These are phyloP conservation scores for Gymnocypris eckloni DNA, from an alignment of 2,797 vertebrate genomes.

Conservation along the genomic window DNA sequence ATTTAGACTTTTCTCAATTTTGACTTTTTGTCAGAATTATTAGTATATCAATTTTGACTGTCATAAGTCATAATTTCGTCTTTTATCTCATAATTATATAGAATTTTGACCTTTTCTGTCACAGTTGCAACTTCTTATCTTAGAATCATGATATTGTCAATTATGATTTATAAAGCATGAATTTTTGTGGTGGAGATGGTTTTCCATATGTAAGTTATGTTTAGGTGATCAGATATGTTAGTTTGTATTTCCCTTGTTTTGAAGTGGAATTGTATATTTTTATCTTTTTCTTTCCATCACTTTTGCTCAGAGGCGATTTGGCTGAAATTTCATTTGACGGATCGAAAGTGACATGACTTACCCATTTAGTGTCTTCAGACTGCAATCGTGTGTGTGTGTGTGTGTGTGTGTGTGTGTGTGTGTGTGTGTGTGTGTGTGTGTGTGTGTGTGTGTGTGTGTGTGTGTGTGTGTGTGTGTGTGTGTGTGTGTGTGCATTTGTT, in stretches of 20 bases:
- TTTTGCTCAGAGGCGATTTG: slow-evolving; percentile 29
- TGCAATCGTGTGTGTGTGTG: not conserved
- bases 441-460: no score
- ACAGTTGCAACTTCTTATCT: not conserved
- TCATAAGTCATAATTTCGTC: not conserved
- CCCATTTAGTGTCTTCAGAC: slow-evolving; percentile 42
- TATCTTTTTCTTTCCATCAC: slow-evolving; percentile 18
- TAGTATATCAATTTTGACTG: not conserved
- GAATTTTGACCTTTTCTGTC: not conserved
- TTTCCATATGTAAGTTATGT: not conserved
- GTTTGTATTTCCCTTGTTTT: slow-evolving; percentile 19
- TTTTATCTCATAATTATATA: not conserved
- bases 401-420: no score
- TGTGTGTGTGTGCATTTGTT: not conserved
- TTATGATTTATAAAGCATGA: not conserved
- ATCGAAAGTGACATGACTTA: slow-evolving; percentile 46
- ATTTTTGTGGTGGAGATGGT: not conserved
- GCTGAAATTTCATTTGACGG: slow-evolving; percentile 19
- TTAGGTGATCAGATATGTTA: slow-evolving; percentile 13
- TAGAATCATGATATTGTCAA: not conserved
- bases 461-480: no score
- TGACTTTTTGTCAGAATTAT: not conserved
- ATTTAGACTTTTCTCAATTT: not conserved
- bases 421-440: no score
- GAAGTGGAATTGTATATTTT: not conserved